Evolutionary conservation across 1,140 invertebrate genomes (phyloP).

Genomic region (Oscheius sp.): DNA sequence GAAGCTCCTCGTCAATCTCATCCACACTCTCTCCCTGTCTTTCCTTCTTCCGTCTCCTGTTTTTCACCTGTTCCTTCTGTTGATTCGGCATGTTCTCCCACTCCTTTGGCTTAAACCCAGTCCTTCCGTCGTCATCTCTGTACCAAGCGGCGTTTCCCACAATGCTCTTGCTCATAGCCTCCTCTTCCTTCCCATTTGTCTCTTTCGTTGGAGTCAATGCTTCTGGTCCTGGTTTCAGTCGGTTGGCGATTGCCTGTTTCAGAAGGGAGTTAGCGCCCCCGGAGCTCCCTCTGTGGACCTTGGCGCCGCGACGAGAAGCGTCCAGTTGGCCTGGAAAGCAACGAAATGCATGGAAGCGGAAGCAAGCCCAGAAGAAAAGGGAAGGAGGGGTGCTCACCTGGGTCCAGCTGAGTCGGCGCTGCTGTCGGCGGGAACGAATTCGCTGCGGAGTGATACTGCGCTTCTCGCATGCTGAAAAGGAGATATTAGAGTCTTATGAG

Average conservation of each 20-base stretch:
- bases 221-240: conserved; percentile 31
- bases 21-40: neutral
- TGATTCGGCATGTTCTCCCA: conserved; percentile 35
- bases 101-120: conserved; percentile 44
- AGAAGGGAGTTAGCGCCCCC: conserved; percentile 41
- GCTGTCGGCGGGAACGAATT: conserved; percentile 8
- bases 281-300: neutral
- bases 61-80: conserved; percentile 38
- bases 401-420: conserved; percentile 31
- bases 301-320: neutral
- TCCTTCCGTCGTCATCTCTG: conserved; percentile 52
- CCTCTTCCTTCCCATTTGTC: conserved; percentile 4
- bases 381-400: conserved; percentile 28
- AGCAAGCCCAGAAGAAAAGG: neutral
- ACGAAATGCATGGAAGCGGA: neutral
- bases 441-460: conserved; percentile 33
- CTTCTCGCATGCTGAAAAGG: conserved; percentile 45
- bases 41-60: conserved; percentile 16
- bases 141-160: conserved; percentile 53
- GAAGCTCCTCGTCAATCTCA: conserved; percentile 25
- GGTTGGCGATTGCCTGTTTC: conserved; percentile 53
- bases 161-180: conserved; percentile 48
- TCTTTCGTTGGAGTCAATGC: neutral
- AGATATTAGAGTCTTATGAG: too few species aligned
- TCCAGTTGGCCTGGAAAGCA: conserved; percentile 21